Base-by-base conservation (phyloP, 2,888 invertebrate species). In the Clusia tigrina region DNA sequence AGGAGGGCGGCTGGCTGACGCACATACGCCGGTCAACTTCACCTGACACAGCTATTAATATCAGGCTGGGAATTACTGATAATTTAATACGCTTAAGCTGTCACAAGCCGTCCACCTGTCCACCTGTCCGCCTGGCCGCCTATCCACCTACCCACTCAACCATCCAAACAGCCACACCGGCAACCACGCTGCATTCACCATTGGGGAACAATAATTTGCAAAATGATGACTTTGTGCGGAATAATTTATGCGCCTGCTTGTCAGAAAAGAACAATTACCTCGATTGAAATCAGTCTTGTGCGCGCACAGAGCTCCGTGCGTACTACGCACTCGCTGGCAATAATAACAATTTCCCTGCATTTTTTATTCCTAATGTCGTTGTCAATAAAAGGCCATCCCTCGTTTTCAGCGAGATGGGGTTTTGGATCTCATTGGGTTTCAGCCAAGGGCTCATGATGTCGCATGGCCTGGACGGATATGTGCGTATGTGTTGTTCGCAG, bases 171-270 rank as follows among this genome's bases (percentile, higher is more conserved):
- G n/a, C n/a, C n/a, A n/a, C n/a, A n/a, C n/a, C n/a, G n/a, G n/a
- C n/a, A n/a, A n/a, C n/a, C n/a, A n/a, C n/a, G n/a, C n/a, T n/a
- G n/a, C n/a, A n/a, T n/a, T n/a, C n/a, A n/a, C n/a, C n/a, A n/a
- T n/a, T n/a, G n/a, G n/a, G n/a, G n/a, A n/a, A n/a, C n/a, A 60
- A 60, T 56, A 63, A 63, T 66, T 63, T 62, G 57, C 60, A 57
- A 63, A 60, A 67, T 68, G 60, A 62, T 65, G 63, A 64, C 64
- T 59, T 56, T 52, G 52, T 58, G 54, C 51, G 32, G 55, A 65
- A 65, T 65, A 63, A 67, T 68, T 65, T 62, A 63, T 65, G 61
- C 25, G 58, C 54, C 56, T 58, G 22, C 24, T 58, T 60, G 38
- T 59, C 54, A 51, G 42, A 54, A 42, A 20, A 60, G 22, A 6